Conservation (phyloP, 2,888 invertebrate species). For the Cryptocheilus praepositus region DNA sequence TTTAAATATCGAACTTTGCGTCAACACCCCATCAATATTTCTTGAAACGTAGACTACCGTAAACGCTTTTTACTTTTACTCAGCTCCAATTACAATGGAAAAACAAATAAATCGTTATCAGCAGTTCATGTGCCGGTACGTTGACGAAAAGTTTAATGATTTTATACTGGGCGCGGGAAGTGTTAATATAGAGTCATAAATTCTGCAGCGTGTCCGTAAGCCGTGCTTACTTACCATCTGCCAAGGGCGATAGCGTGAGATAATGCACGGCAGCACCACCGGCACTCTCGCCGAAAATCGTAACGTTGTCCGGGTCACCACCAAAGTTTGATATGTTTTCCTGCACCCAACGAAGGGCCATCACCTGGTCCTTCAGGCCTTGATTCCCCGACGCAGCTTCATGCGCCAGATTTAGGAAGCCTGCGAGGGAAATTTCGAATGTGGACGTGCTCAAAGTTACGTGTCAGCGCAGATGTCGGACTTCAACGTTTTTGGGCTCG, state of each 20-base stretch:
- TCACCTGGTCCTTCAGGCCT: conserved; percentile 60
- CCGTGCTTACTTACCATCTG: conserved; percentile 33
- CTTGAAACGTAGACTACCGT: too few relatives aligned
- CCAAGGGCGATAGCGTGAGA: conserved; percentile 50
- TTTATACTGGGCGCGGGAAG: background rate
- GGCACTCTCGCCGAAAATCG: conserved; percentile 63
- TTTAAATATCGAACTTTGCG: too few relatives aligned
- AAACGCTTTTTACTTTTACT: too few relatives aligned
- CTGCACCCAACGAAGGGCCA: conserved; percentile 58
- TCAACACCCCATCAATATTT: too few relatives aligned
- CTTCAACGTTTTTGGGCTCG: background rate
- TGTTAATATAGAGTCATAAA: too few relatives aligned
- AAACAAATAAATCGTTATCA: too few relatives aligned
- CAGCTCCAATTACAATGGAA: too few relatives aligned
- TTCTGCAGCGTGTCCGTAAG: background rate
- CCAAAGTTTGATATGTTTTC: conserved; percentile 56
- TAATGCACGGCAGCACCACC: conserved; percentile 57
- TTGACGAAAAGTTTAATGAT: too few relatives aligned
- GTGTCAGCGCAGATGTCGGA: too few relatives aligned
- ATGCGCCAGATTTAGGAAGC: conserved; percentile 51
- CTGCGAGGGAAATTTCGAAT: conserved; percentile 17
- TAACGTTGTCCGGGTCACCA: conserved; percentile 58
- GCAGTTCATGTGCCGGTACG: too few relatives aligned
- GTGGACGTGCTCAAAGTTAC: too few relatives aligned
- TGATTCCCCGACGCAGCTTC: conserved; percentile 58